A percentile compares a stretch with the other conserved stretches of the same genome.
These are phyloP conservation scores for Platyura marginata DNA, from an alignment of 1,140 invertebrate genomes.

Conservation along the genomic window DNA sequence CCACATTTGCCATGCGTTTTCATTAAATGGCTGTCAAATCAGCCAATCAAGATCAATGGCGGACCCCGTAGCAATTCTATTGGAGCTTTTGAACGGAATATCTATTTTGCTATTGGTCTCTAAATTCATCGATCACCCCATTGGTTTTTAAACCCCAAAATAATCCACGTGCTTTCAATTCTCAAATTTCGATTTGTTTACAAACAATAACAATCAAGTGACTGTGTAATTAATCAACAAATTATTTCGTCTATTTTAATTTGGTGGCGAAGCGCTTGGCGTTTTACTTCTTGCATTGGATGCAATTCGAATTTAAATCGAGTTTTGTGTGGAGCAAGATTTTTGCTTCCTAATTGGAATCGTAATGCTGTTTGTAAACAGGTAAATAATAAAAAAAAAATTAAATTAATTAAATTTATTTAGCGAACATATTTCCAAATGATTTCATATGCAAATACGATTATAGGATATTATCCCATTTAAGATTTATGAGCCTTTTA, in stretches of 20 bases:
- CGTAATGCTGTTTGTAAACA: not conserved
- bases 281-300: not conserved
- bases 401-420: too few species aligned
- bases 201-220: not conserved
- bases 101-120: constrained; percentile 1
- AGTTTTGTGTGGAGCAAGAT: not conserved
- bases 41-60: constrained; percentile 1
- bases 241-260: not conserved
- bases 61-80: not conserved
- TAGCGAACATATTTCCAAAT: too few species aligned
- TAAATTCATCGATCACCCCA: constrained; percentile 1
- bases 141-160: constrained; percentile 1
- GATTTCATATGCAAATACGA: too few species aligned
- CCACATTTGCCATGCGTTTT: too few species aligned
- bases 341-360: not conserved
- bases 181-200: not conserved
- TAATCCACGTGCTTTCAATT: constrained; percentile 2
- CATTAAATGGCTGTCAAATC: too few species aligned
- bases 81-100: not conserved
- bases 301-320: not conserved
- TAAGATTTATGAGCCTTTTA: too few species aligned
- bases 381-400: too few species aligned
- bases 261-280: not conserved
- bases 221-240: not conserved
- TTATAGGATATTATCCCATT: too few species aligned